These are phyloP conservation scores for Drosophila bifasciata DNA, from an alignment of 1,140 invertebrate species.

Conservation along the genomic window DNA sequence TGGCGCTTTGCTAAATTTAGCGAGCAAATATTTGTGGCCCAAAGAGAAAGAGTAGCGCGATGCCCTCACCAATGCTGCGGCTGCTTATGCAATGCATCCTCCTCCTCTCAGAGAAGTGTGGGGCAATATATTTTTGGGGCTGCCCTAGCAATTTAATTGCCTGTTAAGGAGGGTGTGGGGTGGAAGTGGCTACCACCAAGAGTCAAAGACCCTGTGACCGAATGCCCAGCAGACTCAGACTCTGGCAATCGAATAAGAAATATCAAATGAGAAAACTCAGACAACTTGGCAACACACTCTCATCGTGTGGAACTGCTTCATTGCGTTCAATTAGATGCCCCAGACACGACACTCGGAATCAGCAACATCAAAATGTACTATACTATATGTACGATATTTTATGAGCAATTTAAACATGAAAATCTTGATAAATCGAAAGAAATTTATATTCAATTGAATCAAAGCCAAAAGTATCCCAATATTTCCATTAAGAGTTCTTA, in stretches of 20 bases:
- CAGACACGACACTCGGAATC: conserved; percentile 1
- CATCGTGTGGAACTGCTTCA: conserved; percentile 32
- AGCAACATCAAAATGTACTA: conserved; percentile 14
- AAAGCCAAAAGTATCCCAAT: no score
- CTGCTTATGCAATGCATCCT: conserved; percentile 71
- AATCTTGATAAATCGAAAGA: no score
- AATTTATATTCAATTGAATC: no score
- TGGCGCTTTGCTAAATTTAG: conserved; percentile 77
- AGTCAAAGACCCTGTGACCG: conserved; percentile 83
- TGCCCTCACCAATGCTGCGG: neutral
- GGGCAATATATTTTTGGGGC: conserved; percentile 40
- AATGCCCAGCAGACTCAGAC: conserved; percentile 47
- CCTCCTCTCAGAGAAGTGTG: conserved; percentile 20
- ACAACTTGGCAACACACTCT: conserved; percentile 43
- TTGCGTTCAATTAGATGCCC: conserved; percentile 44
- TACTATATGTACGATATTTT: neutral
- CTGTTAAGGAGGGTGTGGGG: no score
- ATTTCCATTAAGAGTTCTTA: no score
- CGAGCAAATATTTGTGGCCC: conserved; percentile 68
- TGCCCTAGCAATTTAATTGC: conserved; percentile 71
- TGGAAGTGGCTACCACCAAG: conserved; percentile 22
- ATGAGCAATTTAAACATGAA: no score
- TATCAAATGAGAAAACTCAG: conserved; percentile 35
- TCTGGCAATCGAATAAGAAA: conserved; percentile 28
- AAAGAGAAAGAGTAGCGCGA: conserved; percentile 22